phyloP scores from a whole-genome alignment of 2,797 vertebrate species.

The Gouania willdenowi region DNA sequence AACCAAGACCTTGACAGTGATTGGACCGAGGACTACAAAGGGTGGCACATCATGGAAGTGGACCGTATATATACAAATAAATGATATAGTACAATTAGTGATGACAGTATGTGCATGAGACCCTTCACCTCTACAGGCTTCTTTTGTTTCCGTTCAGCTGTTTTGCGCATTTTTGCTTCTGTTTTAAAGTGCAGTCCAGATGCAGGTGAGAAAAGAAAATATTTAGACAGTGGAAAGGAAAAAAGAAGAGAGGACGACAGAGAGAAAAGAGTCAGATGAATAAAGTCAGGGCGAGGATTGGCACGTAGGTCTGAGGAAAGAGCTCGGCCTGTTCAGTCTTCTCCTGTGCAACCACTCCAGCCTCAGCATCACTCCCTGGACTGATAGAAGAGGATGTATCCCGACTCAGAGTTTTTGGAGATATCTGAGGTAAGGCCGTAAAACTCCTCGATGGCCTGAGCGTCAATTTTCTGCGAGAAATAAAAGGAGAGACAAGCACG shows the following conservation, averaged over 20 bases:
- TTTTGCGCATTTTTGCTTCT: slow-evolving; percentile 45
- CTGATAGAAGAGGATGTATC: slow-evolving; percentile 99
- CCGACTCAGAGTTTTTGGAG: slow-evolving; percentile 99
- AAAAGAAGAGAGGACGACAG: slow-evolving; percentile 22
- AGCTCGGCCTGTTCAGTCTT: slow-evolving; percentile 19
- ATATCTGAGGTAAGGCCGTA: slow-evolving; percentile 98
- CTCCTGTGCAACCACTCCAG: slow-evolving; percentile 6
- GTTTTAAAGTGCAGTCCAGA: slow-evolving; percentile 79
- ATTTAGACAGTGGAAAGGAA: slow-evolving; percentile 20
- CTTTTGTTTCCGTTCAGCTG: slow-evolving; percentile 16
- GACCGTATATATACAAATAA: slow-evolving; percentile 30
- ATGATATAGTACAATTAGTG: slow-evolving; percentile 23
- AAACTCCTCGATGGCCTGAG: slow-evolving; percentile 99
- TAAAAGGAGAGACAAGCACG: slow-evolving; percentile 1
- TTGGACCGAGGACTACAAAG: slow-evolving; percentile 1
- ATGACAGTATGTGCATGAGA: slow-evolving; percentile 19
- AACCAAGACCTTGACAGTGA: slow-evolving; percentile 17
- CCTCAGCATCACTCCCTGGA: slow-evolving; percentile 88
- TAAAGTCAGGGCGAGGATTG: slow-evolving; percentile 39
- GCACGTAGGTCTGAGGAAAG: slow-evolving; percentile 50
- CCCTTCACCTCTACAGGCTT: slow-evolving; percentile 1
- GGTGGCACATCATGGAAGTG: slow-evolving; percentile 17
- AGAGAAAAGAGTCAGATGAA: slow-evolving; percentile 28
- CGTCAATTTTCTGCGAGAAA: slow-evolving; percentile 98
- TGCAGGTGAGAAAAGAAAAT: slow-evolving; percentile 72